These are phyloP conservation scores for Polydrusus cervinus DNA, from an alignment of 2,888 invertebrate genomes.

Conservation along the genomic window DNA sequence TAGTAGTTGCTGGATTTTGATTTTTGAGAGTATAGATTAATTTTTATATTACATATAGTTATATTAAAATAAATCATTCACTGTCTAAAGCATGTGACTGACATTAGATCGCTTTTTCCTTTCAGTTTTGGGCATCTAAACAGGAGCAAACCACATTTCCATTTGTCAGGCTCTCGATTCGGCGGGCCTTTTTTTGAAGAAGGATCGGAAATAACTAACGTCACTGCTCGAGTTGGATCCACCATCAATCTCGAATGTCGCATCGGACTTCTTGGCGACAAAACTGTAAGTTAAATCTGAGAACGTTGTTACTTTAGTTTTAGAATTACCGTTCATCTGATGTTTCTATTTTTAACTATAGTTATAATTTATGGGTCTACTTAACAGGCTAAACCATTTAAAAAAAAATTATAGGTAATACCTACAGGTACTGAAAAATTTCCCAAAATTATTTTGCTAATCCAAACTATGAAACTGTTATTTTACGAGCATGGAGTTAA, in stretches of 20 bases:
- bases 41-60: neutral
- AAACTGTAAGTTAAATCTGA: constrained; percentile 72
- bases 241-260: constrained; percentile 76
- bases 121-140: constrained; percentile 48
- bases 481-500: too few relatives aligned
- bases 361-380: too few relatives aligned
- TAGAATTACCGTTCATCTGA: constrained; percentile 30
- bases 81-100: constrained; percentile 4
- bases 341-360: constrained; percentile 5
- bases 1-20: too few relatives aligned
- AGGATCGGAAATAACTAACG: constrained; percentile 73
- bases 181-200: constrained; percentile 81
- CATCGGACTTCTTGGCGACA: constrained; percentile 76
- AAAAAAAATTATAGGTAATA: too few relatives aligned
- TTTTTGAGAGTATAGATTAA: too few relatives aligned
- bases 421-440: too few relatives aligned
- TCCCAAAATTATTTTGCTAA: too few relatives aligned
- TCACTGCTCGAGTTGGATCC: constrained; percentile 76
- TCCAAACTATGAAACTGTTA: too few relatives aligned
- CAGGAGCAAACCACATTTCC: constrained; percentile 63
- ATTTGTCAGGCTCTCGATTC: constrained; percentile 68
- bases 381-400: too few relatives aligned
- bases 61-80: constrained; percentile 12
- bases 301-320: constrained; percentile 36
- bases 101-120: constrained; percentile 26